Base-by-base conservation (phyloP, 2,113 vertebrate genomes). In the Andinoacara biseriatus region DNA sequence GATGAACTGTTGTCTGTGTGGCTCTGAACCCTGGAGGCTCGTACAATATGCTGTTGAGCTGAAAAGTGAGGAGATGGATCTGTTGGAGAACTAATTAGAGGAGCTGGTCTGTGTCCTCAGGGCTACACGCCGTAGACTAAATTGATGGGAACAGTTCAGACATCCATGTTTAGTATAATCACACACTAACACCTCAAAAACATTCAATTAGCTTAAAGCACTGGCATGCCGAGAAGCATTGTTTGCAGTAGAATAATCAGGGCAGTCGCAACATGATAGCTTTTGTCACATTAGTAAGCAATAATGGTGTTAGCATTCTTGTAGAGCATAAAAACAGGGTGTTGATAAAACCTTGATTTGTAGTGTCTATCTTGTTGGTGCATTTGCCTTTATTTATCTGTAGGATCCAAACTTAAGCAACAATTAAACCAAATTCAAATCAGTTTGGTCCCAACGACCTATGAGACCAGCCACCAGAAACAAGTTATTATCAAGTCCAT, bases 81-180 rank as follows among this genome's bases (percentile, higher is more conserved):
- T 76, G 61, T 81, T 82, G 20, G 72, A 54, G 76, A 52, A 54
- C 76, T 85, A 85, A 89, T 87, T 82, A 86, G 76, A 56, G 35
- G 81, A 60, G 62, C 78, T 61, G 74, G 43, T 77, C 43, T 60
- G 10, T 38, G 38, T 74, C 75, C 65, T 65, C 17, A 0, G 33
- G 78, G 59, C 56, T n/a, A 38, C 56, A 56, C 49, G 18, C 58
- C 61, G 85, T 58, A 83, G 57, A 38, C 76, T 31, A n/a, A 80
- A 74, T 58, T 77, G 74, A 84, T 87, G 74, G 80, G 22, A 85
- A 76, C 58, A 31, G 8, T 67, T 57, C 26, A 81, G 10, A 10
- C 54, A 5, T 69, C 69, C 8, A 58, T 33, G 75, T 82, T 86
- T 69, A 40, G n/a, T 52, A 46, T 60, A 78, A 85, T 61, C 60